These are phyloP conservation scores for Clunio marinus DNA, from an alignment of 2,888 invertebrate genomes.

Conservation along the genomic window DNA sequence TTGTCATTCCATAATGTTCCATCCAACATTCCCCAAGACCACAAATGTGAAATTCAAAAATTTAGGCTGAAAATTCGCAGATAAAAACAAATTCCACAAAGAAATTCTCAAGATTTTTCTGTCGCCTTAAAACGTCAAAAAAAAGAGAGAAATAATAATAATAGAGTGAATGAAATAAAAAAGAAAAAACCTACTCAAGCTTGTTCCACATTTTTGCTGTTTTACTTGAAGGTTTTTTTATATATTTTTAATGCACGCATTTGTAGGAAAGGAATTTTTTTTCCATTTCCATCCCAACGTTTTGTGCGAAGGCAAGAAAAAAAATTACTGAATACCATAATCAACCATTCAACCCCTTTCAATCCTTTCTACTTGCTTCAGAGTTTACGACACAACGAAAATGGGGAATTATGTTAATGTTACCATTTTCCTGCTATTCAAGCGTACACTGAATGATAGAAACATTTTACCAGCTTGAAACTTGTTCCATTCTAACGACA, in stretches of 20 bases:
- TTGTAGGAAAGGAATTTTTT: not conserved
- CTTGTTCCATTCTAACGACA: no score
- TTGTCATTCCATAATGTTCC: no score
- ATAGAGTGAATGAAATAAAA: not conserved
- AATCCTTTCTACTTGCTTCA: not conserved
- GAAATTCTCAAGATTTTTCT: constrained; percentile 1
- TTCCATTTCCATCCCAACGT: constrained; percentile 7
- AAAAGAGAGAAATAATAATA: not conserved
- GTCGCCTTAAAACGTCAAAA: constrained; percentile 4
- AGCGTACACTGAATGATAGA: no score
- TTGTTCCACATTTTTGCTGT: constrained; percentile 3
- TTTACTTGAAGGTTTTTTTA: not conserved
- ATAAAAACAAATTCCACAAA: not conserved
- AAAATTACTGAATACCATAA: not conserved
- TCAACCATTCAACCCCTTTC: constrained; percentile 2
- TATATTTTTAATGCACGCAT: not conserved
- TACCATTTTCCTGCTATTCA: not conserved
- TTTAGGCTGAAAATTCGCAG: not conserved
- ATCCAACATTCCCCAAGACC: no score
- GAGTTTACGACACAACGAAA: not conserved
- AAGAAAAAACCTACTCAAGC: no score
- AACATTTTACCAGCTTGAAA: no score
- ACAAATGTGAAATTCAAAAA: not conserved
- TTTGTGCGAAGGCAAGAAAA: not conserved
- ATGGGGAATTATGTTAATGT: constrained; percentile 37